Evolutionary conservation across 2,113 vertebrate genomes (phyloP).

Genomic region (Zeus faber): DNA sequence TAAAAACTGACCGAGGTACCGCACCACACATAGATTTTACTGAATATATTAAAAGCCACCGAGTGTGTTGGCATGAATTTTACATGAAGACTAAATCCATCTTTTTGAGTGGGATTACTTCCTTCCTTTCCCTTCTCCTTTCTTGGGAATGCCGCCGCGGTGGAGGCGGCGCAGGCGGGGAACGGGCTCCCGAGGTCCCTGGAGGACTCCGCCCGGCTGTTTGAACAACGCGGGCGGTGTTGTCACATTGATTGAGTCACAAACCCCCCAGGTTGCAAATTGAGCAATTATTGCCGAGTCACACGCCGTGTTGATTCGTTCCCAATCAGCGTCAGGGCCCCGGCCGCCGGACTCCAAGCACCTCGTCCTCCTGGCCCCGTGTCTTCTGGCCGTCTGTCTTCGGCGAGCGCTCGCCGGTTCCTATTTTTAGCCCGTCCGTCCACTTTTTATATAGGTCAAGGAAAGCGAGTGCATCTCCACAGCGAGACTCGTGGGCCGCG

Average conservation of each 20-base stretch:
- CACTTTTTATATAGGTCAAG: slow-evolving; percentile 69
- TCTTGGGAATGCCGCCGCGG: slow-evolving; percentile 26
- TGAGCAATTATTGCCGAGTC: slow-evolving; percentile 33
- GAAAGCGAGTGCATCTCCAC: slow-evolving; percentile 46
- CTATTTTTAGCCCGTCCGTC: slow-evolving; percentile 66
- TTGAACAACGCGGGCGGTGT: slow-evolving; percentile 42
- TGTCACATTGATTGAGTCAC: slow-evolving; percentile 34
- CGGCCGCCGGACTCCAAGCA: slow-evolving; percentile 25
- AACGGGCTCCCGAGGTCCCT: slow-evolving; percentile 17
- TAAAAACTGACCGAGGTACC: slow-evolving; percentile 1
- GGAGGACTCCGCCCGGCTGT: slow-evolving; percentile 26
- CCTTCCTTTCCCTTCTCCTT: too few species aligned
- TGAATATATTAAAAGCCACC: slow-evolving; percentile 1
- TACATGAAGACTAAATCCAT: slow-evolving; percentile 24
- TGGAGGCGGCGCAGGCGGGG: slow-evolving; percentile 12
- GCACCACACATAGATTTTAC: slow-evolving; percentile 5
- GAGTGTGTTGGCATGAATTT: slow-evolving; percentile 22
- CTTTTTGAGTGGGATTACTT: too few species aligned
- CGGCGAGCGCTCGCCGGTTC: slow-evolving; percentile 38
- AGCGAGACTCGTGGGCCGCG: slow-evolving; percentile 24
- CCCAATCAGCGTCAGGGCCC: background rate
- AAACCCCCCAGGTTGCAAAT: slow-evolving; percentile 14
- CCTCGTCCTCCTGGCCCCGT: slow-evolving; percentile 33
- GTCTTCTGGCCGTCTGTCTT: slow-evolving; percentile 59
- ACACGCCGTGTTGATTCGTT: slow-evolving; percentile 29